These are phyloP conservation scores for Stomorhina lunata DNA, from an alignment of 2,888 invertebrate species.

Conservation along the genomic window DNA sequence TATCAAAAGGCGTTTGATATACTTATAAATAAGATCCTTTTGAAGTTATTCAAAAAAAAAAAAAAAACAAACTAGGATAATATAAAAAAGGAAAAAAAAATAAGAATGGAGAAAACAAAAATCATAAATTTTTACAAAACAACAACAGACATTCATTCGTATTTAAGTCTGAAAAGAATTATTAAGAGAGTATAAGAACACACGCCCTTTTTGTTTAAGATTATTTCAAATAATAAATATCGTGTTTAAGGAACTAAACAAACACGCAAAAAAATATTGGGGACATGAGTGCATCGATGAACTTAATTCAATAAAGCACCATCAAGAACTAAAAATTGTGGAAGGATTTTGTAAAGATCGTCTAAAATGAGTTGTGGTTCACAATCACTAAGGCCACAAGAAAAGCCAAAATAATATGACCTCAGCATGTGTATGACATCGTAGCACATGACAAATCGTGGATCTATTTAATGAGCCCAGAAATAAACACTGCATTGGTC, in stretches of 20 bases:
- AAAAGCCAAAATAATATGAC: no score
- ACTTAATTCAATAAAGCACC: no score
- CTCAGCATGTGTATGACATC: no score
- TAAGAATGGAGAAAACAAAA: neutral
- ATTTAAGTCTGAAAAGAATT: neutral
- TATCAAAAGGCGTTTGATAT: neutral
- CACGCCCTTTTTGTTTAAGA: constrained; percentile 32
- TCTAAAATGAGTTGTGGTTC: no score
- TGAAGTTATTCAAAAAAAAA: neutral
- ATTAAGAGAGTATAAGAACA: neutral
- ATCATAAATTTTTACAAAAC: neutral
- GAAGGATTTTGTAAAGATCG: no score
- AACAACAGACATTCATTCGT: constrained; percentile 5
- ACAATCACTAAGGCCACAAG: no score
- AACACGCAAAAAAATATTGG: no score
- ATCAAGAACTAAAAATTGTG: no score
- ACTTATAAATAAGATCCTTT: constrained; percentile 5
- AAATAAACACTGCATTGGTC: no score
- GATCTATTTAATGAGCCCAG: no score
- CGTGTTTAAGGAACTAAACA: neutral
- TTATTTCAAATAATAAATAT: constrained; percentile 3
- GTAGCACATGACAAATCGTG: no score
- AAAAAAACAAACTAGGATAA: neutral
- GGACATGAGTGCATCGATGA: no score
- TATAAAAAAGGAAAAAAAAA: neutral